Evolutionary conservation across 2,888 invertebrate genomes (phyloP).

Genomic region (Spisula subtruncata): DNA sequence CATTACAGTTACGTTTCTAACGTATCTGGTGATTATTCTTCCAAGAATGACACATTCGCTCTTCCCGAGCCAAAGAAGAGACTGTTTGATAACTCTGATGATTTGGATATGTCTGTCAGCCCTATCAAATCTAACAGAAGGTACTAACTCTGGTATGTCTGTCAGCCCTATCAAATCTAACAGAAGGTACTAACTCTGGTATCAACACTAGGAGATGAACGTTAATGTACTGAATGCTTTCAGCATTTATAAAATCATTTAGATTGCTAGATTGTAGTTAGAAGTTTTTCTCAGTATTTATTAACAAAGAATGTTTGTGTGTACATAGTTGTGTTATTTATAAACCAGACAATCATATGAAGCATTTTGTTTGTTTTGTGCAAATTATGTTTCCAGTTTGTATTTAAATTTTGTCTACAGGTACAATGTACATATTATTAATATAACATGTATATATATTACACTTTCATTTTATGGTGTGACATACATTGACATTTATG

Average conservation of each 20-base stretch:
- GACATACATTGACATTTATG: background rate
- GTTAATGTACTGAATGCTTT: background rate
- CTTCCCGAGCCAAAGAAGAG: slow-evolving; percentile 82
- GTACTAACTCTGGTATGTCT: slow-evolving; percentile 44
- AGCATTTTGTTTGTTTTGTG: background rate
- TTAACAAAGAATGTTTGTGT: background rate
- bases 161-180: slow-evolving; percentile 81
- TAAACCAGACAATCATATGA: slow-evolving; percentile 8
- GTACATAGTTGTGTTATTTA: background rate
- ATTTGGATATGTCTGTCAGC: slow-evolving; percentile 78
- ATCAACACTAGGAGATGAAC: background rate
- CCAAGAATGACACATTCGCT: slow-evolving; percentile 76
- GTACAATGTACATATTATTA: no score
- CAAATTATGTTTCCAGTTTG: background rate
- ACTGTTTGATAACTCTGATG: slow-evolving; percentile 80
- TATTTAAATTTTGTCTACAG: background rate
- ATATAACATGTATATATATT: background rate
- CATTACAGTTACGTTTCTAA: slow-evolving; percentile 82
- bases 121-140: slow-evolving; percentile 80
- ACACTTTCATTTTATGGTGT: background rate
- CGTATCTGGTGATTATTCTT: slow-evolving; percentile 73
- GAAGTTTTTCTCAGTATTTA: background rate
- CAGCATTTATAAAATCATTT: background rate
- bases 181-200: slow-evolving; percentile 61
- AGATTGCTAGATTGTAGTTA: background rate